Percentiles rank a stretch among this genome's conserved stretches.
phyloP scores from a whole-genome alignment of 2,888 invertebrate species.

The Pheosia gnoma region DNA sequence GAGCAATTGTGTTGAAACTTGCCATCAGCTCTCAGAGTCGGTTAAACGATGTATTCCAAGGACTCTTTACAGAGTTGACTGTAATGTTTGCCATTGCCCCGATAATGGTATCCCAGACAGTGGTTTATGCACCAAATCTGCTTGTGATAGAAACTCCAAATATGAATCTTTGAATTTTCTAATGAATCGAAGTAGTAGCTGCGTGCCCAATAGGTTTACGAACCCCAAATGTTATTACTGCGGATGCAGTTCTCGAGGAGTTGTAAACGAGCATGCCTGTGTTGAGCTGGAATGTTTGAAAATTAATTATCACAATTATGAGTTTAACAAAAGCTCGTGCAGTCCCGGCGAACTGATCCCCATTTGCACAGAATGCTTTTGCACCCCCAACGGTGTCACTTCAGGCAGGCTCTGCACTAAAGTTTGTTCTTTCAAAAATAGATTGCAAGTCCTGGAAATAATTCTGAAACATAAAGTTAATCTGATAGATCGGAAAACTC shows the following conservation, averaged over 20 bases:
- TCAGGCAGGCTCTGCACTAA: conserved; percentile 60
- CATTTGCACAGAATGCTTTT: conserved; percentile 69
- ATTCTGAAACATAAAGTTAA: conserved; percentile 50
- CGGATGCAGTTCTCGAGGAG: conserved; percentile 57
- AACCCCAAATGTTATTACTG: conserved; percentile 67
- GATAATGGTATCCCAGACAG: conserved; percentile 51
- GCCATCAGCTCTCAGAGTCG: conserved; percentile 38
- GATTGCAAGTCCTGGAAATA: conserved; percentile 59
- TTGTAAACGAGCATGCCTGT: conserved; percentile 59
- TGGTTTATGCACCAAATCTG: conserved; percentile 50
- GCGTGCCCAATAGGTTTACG: conserved; percentile 58
- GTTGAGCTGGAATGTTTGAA: conserved; percentile 62
- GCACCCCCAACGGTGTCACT: conserved; percentile 52
- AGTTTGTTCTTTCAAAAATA: conserved; percentile 59
- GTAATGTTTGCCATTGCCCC: conserved; percentile 69
- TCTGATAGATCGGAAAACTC: conserved; percentile 46
- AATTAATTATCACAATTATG: conserved; percentile 41
- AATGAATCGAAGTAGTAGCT: conserved; percentile 41
- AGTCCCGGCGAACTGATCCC: conserved; percentile 65
- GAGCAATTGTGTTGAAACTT: conserved; percentile 66
- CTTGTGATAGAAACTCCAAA: conserved; percentile 40
- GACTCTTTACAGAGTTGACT: conserved; percentile 60
- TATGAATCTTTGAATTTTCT: conserved; percentile 37
- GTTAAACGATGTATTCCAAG: conserved; percentile 56
- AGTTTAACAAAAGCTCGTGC: conserved; percentile 47